Evolutionary conservation across 2,888 invertebrate species (phyloP), one percentile per base, ranked within the genome.

Genomic region (Hyposoter didymator): DNA sequence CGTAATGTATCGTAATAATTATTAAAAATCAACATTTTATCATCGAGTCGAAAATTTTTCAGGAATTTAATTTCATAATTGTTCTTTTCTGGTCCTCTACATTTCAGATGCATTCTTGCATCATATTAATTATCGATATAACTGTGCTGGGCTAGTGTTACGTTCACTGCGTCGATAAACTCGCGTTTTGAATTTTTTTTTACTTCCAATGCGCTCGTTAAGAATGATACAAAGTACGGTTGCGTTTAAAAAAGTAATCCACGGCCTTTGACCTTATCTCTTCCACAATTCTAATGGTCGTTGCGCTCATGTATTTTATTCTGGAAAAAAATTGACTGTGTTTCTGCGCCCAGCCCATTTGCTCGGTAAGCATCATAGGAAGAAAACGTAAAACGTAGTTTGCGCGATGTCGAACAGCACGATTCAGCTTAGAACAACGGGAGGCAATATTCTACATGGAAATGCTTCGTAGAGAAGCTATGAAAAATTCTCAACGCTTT

Each of bases 191-290:
- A 64, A 32, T 28, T 83, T 73, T 73, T 78, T 67, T 1, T 7
- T 19, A 52, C 52, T 19, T 52, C 19, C 8, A 4, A 17, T 49
- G 17, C 49, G n/a, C 52, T 52, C 19, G 19, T 52, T 52, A 19
- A 19, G 19, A 72, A 47, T 35, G 78, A 73, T 73, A 73, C 35
- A 55, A 47, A 67, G 76, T 52, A 66, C 35, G 14, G 35, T 78
- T 55, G 17, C 7, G 67, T 78, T 83, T 78, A 69, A 78, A 83
- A 83, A 83, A 83, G 78, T 78, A 78, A 73, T 78, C 73, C 47
- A 39, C 14, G 39, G 72, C 10, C 39, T 39, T 39, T 39, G 39
- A 39, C 39, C 39, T 39, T 39, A 39, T 39, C 8, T 39, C 10
- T 39, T 10, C 10, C 39, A 39, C 39, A 8, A 39, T 39, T 39